Evolutionary conservation across 2,888 invertebrate species (phyloP).

Genomic region (Drosophila subsilvestris): DNA sequence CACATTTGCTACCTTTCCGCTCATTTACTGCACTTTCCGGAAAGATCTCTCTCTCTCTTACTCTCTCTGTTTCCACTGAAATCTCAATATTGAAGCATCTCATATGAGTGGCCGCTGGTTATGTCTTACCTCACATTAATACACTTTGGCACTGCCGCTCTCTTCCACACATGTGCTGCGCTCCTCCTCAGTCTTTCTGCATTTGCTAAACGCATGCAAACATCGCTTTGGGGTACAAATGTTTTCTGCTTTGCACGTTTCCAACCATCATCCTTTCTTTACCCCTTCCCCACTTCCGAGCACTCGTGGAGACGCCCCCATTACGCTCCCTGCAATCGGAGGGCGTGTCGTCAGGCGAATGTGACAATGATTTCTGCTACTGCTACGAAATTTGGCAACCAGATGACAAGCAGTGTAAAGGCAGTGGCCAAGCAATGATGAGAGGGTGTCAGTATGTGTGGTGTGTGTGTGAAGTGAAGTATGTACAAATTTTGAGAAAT

Average conservation of each 20-base stretch:
- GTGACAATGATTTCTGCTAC: conserved; percentile 41
- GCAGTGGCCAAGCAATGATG: neutral
- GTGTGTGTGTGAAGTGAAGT: no score
- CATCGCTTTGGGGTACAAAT: conserved; percentile 23
- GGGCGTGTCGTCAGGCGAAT: conserved; percentile 37
- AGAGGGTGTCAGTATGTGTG: neutral
- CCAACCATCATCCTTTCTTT: no score
- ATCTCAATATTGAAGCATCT: no score
- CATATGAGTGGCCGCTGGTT: neutral
- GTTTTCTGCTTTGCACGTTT: conserved; percentile 1
- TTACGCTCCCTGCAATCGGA: neutral
- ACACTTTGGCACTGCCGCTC: neutral
- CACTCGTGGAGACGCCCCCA: conserved; percentile 6
- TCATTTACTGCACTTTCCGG: no score
- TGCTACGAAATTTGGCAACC: conserved; percentile 7
- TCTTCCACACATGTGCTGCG: neutral
- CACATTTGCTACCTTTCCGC: no score
- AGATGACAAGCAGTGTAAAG: neutral
- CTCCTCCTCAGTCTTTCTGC: neutral
- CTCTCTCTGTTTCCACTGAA: neutral
- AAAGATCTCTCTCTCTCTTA: neutral
- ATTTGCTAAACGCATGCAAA: conserved; percentile 36
- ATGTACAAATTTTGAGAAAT: neutral
- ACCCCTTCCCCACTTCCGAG: conserved; percentile 6
- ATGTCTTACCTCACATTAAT: neutral